These are phyloP conservation scores for Galbula dea DNA, from an alignment of 2,113 vertebrate species.

Conservation along the genomic window DNA sequence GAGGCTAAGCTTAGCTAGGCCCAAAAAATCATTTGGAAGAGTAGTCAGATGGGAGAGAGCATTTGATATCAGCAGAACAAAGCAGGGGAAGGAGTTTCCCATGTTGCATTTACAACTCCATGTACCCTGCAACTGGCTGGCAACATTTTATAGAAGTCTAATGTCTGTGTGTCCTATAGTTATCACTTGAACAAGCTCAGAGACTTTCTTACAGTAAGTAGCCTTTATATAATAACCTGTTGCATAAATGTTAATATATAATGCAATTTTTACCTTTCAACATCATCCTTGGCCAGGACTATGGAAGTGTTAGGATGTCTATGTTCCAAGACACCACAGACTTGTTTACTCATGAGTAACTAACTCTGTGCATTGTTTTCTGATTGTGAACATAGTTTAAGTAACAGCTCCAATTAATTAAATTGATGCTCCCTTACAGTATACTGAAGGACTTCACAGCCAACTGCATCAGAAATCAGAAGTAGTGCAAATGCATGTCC, in stretches of 20 bases:
- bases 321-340: background rate
- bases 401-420: conserved; percentile 37
- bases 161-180: background rate
- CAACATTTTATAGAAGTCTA: background rate
- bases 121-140: background rate
- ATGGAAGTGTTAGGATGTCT: background rate
- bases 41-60: background rate
- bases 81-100: background rate
- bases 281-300: background rate
- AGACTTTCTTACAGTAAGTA: background rate
- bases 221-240: background rate
- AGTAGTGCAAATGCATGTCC: conserved; percentile 63
- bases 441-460: conserved; percentile 36
- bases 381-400: conserved; percentile 45
- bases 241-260: background rate
- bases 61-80: background rate
- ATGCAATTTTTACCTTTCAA: background rate
- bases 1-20: background rate
- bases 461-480: conserved; percentile 47
- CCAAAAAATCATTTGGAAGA: background rate
- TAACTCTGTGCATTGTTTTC: conserved; percentile 16
- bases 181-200: background rate
- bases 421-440: background rate
- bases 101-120: background rate
- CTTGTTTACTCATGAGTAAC: background rate